Evolutionary conservation across 2,797 vertebrate species (phyloP), one percentile per base, ranked within the genome.

Genomic region (Selene dorsalis): DNA sequence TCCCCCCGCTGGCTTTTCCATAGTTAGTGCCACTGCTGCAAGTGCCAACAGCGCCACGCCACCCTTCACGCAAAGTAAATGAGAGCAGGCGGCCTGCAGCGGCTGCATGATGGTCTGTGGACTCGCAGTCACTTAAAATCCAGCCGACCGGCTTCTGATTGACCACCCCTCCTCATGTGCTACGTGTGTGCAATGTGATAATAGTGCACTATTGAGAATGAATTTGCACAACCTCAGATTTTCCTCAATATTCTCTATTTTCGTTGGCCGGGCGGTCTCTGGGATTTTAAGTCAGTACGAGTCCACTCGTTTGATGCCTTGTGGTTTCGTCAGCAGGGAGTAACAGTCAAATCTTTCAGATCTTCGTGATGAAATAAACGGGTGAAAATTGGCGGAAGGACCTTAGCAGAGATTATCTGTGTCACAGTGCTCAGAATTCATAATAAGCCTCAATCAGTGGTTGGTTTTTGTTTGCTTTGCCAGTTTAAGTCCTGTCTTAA

Each of bases 1-100:
- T 47, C 97, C 98, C 87, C 98, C 98, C 45, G 96, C 97, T 79
- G 97, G 97, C 93, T 98, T 97, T 85, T 94, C 97, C 73, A 95
- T 96, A 77, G 96, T 98, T 83, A 95, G 97, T 95, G 97, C 96
- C 96, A 97, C 97, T 69, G 95, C 97, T 93, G 96, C 97, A 90
- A 96, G 95, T 95, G 96, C 96, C 96, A 98, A 96, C 93, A 97
- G 96, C 4, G 91, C 93, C 90, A 95, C 96, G 0, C 95, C 96
- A 9, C 96, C 96, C 79, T 98, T 98, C 87, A 96, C 95, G 87
- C 96, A 95, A 93, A 97, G 92, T 94, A 94, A 96, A 96, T 96
- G 96, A 95, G 83, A 80, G 76, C 57, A 39, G 69, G 74, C 47
- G 47, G 77, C 78, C 52, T 60, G 75, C 72, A 72, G 85, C 24